Evolutionary conservation across 1,140 invertebrate species (phyloP).

Genomic region (Aphaenogaster rudis): DNA sequence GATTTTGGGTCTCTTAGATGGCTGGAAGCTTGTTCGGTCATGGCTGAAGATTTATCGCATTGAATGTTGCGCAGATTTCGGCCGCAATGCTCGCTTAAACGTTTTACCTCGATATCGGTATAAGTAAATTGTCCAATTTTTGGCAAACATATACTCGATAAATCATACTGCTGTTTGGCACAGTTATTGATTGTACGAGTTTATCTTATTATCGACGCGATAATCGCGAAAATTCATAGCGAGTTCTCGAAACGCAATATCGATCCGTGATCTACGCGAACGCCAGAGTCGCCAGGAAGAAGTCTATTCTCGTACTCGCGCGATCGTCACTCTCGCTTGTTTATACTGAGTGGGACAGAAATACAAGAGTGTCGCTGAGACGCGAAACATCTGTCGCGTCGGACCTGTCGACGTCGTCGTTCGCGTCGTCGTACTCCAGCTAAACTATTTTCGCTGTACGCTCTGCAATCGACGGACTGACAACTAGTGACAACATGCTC

Average conservation of each 20-base stretch:
- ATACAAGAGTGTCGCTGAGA: conserved; percentile 84
- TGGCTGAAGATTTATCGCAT: background rate
- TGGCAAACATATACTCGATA: background rate
- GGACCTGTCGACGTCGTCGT: conserved; percentile 70
- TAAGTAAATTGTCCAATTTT: background rate
- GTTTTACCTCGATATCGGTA: background rate
- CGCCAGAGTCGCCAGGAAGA: conserved; percentile 21
- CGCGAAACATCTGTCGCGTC: conserved; percentile 82
- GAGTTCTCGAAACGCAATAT: conserved; percentile 32
- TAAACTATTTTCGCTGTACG: conserved; percentile 78
- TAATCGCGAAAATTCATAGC: background rate
- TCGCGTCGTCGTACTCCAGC: conserved; percentile 62
- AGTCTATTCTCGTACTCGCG: conserved; percentile 83
- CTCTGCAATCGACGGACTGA: conserved; percentile 75
- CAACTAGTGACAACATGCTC: conserved; percentile 77
- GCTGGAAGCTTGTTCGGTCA: background rate
- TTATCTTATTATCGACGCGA: background rate
- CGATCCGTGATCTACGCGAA: conserved; percentile 25
- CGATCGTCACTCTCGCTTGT: conserved; percentile 84
- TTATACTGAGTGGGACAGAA: conserved; percentile 85
- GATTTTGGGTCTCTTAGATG: background rate
- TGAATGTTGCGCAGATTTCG: conserved; percentile 3
- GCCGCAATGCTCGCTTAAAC: background rate
- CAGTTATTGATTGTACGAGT: background rate
- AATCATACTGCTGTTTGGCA: background rate